Conservation (phyloP, 2,888 invertebrate genomes). For the Scelioninae gen. 1 region DNA sequence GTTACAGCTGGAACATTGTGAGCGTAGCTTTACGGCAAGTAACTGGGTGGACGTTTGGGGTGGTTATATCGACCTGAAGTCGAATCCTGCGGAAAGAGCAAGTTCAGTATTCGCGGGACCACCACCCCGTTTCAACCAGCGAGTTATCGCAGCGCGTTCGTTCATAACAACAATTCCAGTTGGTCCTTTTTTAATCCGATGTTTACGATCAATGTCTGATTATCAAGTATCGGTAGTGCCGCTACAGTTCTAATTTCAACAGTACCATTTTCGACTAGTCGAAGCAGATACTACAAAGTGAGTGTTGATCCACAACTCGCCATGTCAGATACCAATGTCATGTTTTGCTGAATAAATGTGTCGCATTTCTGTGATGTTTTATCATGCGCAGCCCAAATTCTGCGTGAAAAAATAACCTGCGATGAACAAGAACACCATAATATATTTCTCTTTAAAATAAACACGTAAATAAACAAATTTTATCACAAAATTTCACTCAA, state of each 20-base stretch:
- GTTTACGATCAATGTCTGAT: conserved; percentile 45
- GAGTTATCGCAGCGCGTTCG: conserved; percentile 57
- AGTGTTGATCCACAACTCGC: conserved; percentile 39
- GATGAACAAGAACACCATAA: neutral
- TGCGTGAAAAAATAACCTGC: neutral
- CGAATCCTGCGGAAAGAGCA: conserved; percentile 75
- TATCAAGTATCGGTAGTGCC: conserved; percentile 28
- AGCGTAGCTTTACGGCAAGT: conserved; percentile 73
- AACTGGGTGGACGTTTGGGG: conserved; percentile 75
- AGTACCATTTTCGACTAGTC: conserved; percentile 13
- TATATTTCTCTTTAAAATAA: neutral
- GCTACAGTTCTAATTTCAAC: conserved; percentile 3
- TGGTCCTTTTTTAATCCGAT: conserved; percentile 26
- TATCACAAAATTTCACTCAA: too few species aligned
- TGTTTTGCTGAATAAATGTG: conserved; percentile 33
- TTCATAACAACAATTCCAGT: conserved; percentile 26
- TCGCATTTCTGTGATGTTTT: conserved; percentile 18
- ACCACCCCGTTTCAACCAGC: conserved; percentile 79
- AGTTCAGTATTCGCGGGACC: conserved; percentile 83
- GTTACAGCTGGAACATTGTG: too few species aligned
- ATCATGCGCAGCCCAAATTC: neutral
- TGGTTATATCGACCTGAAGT: conserved; percentile 81
- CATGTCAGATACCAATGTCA: conserved; percentile 5
- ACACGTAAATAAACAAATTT: neutral
- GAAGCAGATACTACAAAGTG: conserved; percentile 43